A percentile compares a stretch with the other conserved stretches of the same genome.
Conservation (phyloP, 2,888 invertebrate genomes). For the Thera obeliscata region DNA sequence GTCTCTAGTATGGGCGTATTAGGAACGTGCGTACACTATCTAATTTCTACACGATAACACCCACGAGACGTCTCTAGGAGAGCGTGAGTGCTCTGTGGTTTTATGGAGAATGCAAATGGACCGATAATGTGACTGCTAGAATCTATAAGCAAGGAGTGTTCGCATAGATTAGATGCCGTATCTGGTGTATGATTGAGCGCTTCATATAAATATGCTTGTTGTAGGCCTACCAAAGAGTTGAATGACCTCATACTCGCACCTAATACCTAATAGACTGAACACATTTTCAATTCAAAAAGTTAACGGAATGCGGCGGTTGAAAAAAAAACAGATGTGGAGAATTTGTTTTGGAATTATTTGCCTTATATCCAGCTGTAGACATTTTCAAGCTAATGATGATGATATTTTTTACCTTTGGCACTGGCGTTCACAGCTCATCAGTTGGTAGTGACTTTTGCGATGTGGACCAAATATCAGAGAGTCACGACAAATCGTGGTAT, state of each 20-base stretch:
- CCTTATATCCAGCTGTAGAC: no score
- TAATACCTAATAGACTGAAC: neutral
- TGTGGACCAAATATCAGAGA: constrained; percentile 11
- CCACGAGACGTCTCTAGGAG: constrained; percentile 4
- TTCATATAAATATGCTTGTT: constrained; percentile 3
- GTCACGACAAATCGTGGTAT: constrained; percentile 62
- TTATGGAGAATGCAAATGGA: constrained; percentile 22
- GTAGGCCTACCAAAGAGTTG: neutral
- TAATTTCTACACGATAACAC: neutral
- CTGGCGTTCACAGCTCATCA: no score
- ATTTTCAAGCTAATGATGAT: no score
- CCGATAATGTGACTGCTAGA: constrained; percentile 22
- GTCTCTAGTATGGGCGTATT: neutral
- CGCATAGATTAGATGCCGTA: constrained; percentile 20
- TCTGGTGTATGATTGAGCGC: constrained; percentile 8
- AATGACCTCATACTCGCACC: neutral
- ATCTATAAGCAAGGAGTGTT: constrained; percentile 15
- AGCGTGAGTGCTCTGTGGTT: constrained; percentile 5
- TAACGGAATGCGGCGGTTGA: no score
- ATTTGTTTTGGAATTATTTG: no score
- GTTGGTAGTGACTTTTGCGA: neutral
- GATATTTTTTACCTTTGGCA: no score
- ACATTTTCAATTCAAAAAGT: no score
- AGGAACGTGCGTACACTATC: neutral
- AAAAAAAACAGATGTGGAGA: no score